phyloP scores from a whole-genome alignment of 2,113 vertebrate species.

The Ictalurus punctatus region DNA sequence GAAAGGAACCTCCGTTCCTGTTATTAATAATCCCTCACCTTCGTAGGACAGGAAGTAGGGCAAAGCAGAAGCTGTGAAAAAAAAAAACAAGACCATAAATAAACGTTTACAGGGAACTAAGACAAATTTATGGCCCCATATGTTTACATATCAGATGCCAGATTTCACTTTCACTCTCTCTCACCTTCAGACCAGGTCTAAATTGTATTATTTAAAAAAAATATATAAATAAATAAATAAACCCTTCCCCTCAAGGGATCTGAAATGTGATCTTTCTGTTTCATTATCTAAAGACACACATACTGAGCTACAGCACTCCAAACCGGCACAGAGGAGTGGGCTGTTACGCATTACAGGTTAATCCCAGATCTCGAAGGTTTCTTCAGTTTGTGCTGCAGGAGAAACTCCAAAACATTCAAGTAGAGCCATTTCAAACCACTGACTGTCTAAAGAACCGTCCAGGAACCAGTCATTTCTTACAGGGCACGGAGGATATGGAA shows the following conservation, averaged over 20 bases:
- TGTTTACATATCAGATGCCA: neutral
- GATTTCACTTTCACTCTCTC: neutral
- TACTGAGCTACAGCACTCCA: neutral
- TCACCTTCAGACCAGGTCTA: neutral
- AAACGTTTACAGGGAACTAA: neutral
- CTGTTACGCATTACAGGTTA: neutral
- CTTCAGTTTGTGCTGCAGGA: neutral
- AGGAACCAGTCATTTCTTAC: neutral
- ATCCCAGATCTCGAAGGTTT: neutral
- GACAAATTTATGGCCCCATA: neutral
- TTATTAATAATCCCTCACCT: neutral
- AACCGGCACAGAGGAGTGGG: neutral
- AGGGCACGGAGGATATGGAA: neutral
- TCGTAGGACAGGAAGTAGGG: neutral
- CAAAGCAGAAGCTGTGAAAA: neutral
- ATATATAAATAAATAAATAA: neutral
- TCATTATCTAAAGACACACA: neutral
- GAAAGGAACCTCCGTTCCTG: neutral
- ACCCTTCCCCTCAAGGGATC: neutral
- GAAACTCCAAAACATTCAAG: neutral
- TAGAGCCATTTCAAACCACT: neutral
- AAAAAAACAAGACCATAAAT: neutral
- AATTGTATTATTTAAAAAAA: neutral
- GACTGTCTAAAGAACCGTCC: neutral
- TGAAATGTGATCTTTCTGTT: neutral